A percentile compares a stretch with the other conserved stretches of the same genome.
phyloP scores from a whole-genome alignment of 2,113 vertebrate species.

The Kryptolebias marmoratus region DNA sequence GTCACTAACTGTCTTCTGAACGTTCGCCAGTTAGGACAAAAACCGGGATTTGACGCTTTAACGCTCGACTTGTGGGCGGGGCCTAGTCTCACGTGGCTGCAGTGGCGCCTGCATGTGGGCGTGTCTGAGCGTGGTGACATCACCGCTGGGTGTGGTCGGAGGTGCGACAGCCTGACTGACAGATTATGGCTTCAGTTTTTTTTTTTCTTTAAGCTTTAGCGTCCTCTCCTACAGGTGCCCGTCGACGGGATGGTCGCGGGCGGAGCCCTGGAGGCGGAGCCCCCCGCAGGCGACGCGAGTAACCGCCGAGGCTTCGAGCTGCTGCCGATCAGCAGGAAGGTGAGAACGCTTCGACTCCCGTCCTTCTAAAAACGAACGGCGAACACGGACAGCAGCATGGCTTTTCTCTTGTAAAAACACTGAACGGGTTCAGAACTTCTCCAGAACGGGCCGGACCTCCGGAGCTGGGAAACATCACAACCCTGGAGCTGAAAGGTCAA shows the following conservation, averaged over 20 bases:
- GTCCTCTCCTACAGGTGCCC: neutral
- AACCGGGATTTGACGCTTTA: neutral
- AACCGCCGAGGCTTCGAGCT: neutral
- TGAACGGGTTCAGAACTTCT: neutral
- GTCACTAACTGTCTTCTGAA: too few species aligned
- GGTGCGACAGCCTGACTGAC: slow-evolving; percentile 23
- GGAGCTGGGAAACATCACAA: too few species aligned
- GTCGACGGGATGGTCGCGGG: too few species aligned
- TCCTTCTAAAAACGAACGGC: neutral
- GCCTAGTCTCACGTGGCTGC: slow-evolving; percentile 24
- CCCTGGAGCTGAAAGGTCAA: too few species aligned
- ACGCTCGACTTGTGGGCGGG: neutral
- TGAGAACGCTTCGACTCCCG: neutral
- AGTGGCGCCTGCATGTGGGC: slow-evolving; percentile 6
- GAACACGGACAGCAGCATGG: neutral
- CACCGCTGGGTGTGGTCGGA: slow-evolving; percentile 39
- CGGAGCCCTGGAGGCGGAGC: neutral
- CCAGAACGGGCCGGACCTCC: too few species aligned
- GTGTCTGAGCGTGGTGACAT: slow-evolving; percentile 14
- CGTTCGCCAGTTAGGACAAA: neutral
- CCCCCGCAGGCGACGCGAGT: neutral
- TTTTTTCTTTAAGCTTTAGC: slow-evolving; percentile 8
- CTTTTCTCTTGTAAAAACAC: neutral
- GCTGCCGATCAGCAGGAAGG: neutral
- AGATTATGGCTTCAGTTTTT: slow-evolving; percentile 43